A percentile compares a stretch with the other conserved stretches of the same genome.
phyloP scores from a whole-genome alignment of 35 echinoderm and acorn worm species.

The Hemicentrotus pulcherrimus region DNA sequence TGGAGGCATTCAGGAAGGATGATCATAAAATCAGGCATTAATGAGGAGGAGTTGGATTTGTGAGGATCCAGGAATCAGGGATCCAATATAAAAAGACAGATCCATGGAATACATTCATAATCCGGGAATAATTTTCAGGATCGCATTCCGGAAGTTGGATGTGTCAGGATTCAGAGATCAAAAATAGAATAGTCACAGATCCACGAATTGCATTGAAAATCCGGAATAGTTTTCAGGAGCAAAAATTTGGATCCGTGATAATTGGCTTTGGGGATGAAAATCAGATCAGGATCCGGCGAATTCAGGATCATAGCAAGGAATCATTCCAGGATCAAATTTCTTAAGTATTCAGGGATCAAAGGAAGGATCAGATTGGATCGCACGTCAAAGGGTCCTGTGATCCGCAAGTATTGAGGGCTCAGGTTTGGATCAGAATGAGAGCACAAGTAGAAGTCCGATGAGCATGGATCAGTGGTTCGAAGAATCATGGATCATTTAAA shows the following conservation, averaged over 20 bases:
- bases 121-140: not conserved
- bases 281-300: not conserved
- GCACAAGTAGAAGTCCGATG: conserved; percentile 8
- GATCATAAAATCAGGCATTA: conserved; percentile 40
- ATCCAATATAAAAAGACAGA: not conserved
- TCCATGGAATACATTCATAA: not conserved
- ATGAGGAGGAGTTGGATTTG: conserved; percentile 22
- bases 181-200: not conserved
- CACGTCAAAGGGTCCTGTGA: not conserved
- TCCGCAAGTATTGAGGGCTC: not conserved
- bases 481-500: not conserved
- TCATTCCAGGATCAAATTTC: not conserved
- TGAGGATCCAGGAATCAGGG: not conserved
- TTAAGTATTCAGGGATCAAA: not conserved
- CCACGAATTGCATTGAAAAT: not conserved
- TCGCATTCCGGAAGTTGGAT: not conserved
- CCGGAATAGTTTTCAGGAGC: not conserved
- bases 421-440: conserved; percentile 1
- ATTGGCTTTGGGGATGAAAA: not conserved
- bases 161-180: not conserved
- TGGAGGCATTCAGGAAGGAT: conserved; percentile 22
- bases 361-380: not conserved
- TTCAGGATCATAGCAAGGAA: not conserved
- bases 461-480: not conserved
- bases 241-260: not conserved